Percentiles rank a stretch among this genome's conserved stretches.
Conservation (phyloP, 2,113 vertebrate genomes). For the Echinops telfairi region DNA sequence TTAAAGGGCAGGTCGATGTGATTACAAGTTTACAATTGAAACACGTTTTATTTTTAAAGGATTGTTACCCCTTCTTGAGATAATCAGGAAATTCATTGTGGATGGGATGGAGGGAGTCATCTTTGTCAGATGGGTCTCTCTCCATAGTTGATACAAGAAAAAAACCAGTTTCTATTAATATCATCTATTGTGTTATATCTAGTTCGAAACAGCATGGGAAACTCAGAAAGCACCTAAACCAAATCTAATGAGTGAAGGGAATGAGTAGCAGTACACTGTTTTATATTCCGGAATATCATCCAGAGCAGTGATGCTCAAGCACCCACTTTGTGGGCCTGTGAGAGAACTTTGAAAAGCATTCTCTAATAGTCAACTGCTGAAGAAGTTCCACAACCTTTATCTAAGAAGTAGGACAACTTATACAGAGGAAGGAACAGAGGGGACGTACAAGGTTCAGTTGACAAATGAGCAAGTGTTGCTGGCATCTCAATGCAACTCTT, state of each 20-base stretch:
- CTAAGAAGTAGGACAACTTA: slow-evolving; percentile 65
- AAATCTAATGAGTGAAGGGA: neutral
- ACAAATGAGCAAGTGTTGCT: slow-evolving; percentile 50
- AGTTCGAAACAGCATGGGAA: neutral
- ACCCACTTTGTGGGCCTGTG: neutral
- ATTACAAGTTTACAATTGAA: neutral
- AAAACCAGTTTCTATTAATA: neutral
- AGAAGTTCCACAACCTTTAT: slow-evolving; percentile 51
- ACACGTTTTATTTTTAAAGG: neutral
- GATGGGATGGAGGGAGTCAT: neutral
- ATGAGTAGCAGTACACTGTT: neutral
- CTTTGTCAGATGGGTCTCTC: neutral
- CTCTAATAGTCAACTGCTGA: slow-evolving; percentile 44
- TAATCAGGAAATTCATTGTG: neutral
- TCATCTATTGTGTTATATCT: neutral
- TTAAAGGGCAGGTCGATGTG: neutral
- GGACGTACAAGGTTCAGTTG: neutral
- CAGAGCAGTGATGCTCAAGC: neutral
- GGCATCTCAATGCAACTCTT: neutral
- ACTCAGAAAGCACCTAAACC: neutral
- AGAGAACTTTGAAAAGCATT: slow-evolving; percentile 56
- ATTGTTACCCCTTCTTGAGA: neutral
- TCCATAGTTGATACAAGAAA: neutral
- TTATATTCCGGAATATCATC: neutral
- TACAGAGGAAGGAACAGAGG: neutral